Conservation (phyloP, 2,113 vertebrate genomes). For the Notechis scutatus region DNA sequence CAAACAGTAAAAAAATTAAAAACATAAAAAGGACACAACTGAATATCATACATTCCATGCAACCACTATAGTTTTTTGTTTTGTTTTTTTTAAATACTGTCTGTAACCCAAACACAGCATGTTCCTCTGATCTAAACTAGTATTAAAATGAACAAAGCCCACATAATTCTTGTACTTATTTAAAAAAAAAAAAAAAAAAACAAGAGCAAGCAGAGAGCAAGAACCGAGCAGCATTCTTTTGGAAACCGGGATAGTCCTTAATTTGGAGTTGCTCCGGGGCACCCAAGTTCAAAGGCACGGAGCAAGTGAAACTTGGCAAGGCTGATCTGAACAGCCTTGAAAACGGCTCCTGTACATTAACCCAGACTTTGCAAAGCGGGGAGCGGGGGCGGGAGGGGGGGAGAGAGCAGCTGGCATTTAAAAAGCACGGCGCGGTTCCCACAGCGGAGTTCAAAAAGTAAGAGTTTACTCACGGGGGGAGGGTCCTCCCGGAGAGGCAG, state of each 20-base stretch:
- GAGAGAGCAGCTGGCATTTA: conserved; percentile 46
- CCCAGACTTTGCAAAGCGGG: conserved; percentile 20
- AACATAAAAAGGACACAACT: not conserved
- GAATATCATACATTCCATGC: not conserved
- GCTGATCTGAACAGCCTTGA: conserved; percentile 5
- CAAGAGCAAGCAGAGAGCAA: conserved; percentile 9
- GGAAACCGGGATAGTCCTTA: not conserved
- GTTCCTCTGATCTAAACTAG: not conserved
- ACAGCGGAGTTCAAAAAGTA: conserved; percentile 58
- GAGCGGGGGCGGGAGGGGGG: fast-evolving
- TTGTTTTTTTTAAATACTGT: not conserved
- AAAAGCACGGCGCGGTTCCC: conserved; percentile 52
- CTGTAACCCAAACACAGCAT: not conserved
- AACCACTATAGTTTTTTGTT: not conserved
- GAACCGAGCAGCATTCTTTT: conserved; percentile 12
- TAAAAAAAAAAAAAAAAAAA: too few relatives aligned
- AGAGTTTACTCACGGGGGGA: conserved; percentile 69
- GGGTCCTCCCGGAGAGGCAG: conserved; percentile 66
- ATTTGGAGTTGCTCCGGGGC: conserved; percentile 8
- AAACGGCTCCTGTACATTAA: conserved; percentile 26
- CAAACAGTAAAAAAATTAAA: not conserved
- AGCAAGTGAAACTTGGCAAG: conserved; percentile 33
- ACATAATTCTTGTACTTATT: conserved; percentile 3
- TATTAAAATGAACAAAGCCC: not conserved
- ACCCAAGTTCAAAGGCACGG: conserved; percentile 9